Conservation (phyloP, 2,888 invertebrate species). For the Baronia brevicornis region DNA sequence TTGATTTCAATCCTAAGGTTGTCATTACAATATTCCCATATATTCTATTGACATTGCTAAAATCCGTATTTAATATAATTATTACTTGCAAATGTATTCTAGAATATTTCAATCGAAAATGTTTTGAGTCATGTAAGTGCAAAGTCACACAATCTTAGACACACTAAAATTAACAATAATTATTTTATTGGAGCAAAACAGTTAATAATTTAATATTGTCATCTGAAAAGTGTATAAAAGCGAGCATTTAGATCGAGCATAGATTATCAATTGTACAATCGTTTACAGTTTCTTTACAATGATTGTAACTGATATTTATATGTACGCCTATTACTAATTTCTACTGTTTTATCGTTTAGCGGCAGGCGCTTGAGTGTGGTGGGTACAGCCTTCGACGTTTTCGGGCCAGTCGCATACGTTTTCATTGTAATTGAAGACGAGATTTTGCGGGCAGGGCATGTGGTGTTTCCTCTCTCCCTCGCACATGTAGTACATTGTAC, state of each 20-base stretch:
- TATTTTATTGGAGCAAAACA: slow-evolving; percentile 1
- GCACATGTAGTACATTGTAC: slow-evolving; percentile 97
- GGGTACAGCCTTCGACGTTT: slow-evolving; percentile 89
- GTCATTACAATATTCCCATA: no score
- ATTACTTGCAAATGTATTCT: no score
- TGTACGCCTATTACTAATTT: slow-evolving; percentile 21
- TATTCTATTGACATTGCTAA: no score
- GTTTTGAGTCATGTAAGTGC: no score
- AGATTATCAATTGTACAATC: slow-evolving; percentile 5
- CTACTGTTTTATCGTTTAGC: slow-evolving; percentile 45
- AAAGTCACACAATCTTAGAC: slow-evolving; percentile 4
- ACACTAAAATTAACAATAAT: slow-evolving; percentile 1
- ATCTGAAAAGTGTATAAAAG: background rate
- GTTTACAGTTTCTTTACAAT: slow-evolving; percentile 2
- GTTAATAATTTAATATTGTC: slow-evolving; percentile 5
- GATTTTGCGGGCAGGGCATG: slow-evolving; percentile 95
- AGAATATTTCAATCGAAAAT: no score
- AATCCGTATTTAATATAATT: no score
- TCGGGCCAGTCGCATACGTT: slow-evolving; percentile 98
- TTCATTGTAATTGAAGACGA: slow-evolving; percentile 94
- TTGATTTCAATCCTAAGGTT: no score
- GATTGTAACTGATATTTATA: slow-evolving; percentile 3
- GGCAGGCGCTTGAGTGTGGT: slow-evolving; percentile 70
- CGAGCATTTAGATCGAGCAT: slow-evolving; percentile 1
- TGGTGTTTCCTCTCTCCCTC: slow-evolving; percentile 96